Conservation (phyloP, 2,888 invertebrate species). For the Plebejus melissa region DNA sequence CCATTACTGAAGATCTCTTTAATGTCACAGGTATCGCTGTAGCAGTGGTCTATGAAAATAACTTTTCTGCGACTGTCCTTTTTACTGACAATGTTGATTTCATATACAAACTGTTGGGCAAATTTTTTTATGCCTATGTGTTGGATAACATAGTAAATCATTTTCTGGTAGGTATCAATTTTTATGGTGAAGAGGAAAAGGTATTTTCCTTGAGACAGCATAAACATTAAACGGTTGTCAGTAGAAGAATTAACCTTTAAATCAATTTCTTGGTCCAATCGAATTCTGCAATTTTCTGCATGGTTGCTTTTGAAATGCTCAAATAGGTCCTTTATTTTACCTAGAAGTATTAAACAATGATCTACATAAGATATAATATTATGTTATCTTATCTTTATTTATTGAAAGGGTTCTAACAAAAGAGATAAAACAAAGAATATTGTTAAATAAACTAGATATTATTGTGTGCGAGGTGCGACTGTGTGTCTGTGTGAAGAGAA, state of each 20-base stretch:
- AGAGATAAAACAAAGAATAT: too few relatives aligned
- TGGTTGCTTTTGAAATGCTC: slow-evolving; percentile 65
- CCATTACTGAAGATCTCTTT: slow-evolving; percentile 59
- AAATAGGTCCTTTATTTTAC: slow-evolving; percentile 56
- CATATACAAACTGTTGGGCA: slow-evolving; percentile 61
- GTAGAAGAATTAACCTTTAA: slow-evolving; percentile 35
- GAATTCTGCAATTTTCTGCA: slow-evolving; percentile 48
- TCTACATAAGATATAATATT: too few relatives aligned
- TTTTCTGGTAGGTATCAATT: slow-evolving; percentile 52
- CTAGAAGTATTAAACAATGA: slow-evolving; percentile 42
- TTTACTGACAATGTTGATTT: slow-evolving; percentile 59
- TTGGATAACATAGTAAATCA: slow-evolving; percentile 63
- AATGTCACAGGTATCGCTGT: slow-evolving; percentile 56
- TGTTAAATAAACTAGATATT: too few relatives aligned
- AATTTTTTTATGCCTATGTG: slow-evolving; percentile 58
- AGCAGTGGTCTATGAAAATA: slow-evolving; percentile 61
- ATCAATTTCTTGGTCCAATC: slow-evolving; percentile 53
- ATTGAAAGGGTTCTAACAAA: background rate
- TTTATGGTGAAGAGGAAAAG: slow-evolving; percentile 58
- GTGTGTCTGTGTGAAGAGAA: background rate
- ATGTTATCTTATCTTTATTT: background rate
- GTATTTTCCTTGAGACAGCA: slow-evolving; percentile 53
- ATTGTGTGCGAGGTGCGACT: background rate
- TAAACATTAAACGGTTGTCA: slow-evolving; percentile 56
- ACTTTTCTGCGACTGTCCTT: slow-evolving; percentile 55